Evolutionary conservation across 2,113 vertebrate genomes (phyloP).

Genomic region (Regulus satrapa): DNA sequence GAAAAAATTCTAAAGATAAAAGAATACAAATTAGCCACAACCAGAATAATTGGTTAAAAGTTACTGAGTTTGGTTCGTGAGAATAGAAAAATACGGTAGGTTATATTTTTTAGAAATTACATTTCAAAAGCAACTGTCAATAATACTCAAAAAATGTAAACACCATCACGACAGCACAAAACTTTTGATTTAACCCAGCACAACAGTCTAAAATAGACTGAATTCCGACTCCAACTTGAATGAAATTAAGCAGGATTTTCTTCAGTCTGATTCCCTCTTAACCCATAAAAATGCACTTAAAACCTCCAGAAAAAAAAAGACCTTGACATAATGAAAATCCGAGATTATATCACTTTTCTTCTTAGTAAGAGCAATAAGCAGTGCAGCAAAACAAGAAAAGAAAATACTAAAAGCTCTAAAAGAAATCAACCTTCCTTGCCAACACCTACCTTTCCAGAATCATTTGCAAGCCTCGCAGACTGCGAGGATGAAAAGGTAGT

Average conservation of each 20-base stretch:
- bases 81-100: neutral
- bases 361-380: neutral
- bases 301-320: neutral
- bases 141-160: neutral
- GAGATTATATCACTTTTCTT: neutral
- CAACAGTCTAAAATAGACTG: neutral
- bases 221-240: neutral
- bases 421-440: neutral
- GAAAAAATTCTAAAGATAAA: neutral
- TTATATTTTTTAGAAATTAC: neutral
- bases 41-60: neutral
- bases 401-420: neutral
- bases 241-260: neutral
- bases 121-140: neutral
- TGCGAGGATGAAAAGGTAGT: slow-evolving; percentile 82
- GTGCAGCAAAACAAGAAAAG: neutral
- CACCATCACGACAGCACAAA: neutral
- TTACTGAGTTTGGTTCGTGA: neutral
- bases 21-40: neutral
- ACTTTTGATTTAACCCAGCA: neutral
- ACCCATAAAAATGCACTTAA: neutral
- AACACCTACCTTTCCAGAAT: slow-evolving; percentile 80
- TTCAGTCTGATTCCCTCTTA: neutral
- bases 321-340: neutral
- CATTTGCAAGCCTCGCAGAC: slow-evolving; percentile 86